A percentile compares a stretch with the other conserved stretches of the same genome.
phyloP scores from a whole-genome alignment of 37 sponge, comb jelly and placozoan genomes.

The Aplysina aerophoba region DNA sequence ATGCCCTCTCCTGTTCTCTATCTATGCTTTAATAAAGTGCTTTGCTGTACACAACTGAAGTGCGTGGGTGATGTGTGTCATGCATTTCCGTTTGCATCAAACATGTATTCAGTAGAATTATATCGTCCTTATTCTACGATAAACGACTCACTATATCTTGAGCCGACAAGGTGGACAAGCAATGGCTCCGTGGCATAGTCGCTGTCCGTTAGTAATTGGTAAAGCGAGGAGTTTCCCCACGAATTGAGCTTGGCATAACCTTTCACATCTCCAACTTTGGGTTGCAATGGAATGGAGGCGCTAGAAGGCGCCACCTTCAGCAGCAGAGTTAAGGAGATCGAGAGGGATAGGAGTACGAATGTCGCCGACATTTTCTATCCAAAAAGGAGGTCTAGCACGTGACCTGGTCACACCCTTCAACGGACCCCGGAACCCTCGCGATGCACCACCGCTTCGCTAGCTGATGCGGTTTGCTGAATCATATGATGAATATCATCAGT shows the following conservation, averaged over 20 bases:
- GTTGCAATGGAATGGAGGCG: not conserved
- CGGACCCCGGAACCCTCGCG: too few species aligned
- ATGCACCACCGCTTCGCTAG: too few species aligned
- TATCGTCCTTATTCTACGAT: not conserved
- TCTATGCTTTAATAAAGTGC: not conserved
- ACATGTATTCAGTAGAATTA: not conserved
- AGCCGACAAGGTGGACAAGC: constrained; percentile 56
- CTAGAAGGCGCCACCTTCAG: not conserved
- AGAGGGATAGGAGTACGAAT: too few species aligned
- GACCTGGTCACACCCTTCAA: too few species aligned
- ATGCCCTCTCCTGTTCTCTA: too few species aligned
- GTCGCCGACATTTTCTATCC: too few species aligned
- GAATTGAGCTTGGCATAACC: constrained; percentile 35
- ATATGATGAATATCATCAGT: too few species aligned
- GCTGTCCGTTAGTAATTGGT: constrained; percentile 49
- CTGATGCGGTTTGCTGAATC: too few species aligned
- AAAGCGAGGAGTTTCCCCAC: constrained; percentile 45
- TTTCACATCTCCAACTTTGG: constrained; percentile 38
- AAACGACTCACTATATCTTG: constrained; percentile 56
- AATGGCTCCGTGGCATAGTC: constrained; percentile 37
- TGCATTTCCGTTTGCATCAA: not conserved
- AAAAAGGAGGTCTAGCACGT: too few species aligned
- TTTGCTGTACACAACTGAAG: not conserved
- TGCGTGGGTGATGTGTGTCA: not conserved
- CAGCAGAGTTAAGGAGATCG: not conserved